These are phyloP conservation scores for Chromobotia macracanthus DNA, from an alignment of 2,797 vertebrate genomes.

Conservation along the genomic window DNA sequence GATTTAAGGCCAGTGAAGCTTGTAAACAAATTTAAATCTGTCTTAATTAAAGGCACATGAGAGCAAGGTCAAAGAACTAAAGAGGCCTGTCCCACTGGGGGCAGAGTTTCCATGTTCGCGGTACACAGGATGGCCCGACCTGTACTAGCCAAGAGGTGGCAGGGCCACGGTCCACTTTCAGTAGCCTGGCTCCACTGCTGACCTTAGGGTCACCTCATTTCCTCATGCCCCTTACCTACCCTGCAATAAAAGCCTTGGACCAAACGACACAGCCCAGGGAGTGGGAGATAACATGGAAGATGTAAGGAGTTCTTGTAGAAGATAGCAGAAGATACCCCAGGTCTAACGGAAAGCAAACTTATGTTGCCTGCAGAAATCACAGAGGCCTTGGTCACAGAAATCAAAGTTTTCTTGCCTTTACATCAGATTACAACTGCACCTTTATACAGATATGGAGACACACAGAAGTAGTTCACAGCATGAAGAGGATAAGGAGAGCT, in stretches of 20 bases:
- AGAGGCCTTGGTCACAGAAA: neutral
- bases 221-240: constrained; percentile 82
- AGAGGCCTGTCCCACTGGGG: constrained; percentile 58
- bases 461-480: neutral
- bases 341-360: constrained; percentile 61
- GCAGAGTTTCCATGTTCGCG: constrained; percentile 45
- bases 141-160: constrained; percentile 53
- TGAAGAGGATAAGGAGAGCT: constrained; percentile 40
- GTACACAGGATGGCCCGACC: constrained; percentile 57
- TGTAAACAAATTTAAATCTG: constrained; percentile 83
- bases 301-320: constrained; percentile 42
- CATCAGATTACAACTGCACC: neutral
- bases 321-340: constrained; percentile 55
- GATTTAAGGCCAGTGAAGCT: constrained; percentile 81
- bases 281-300: constrained; percentile 73
- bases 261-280: constrained; percentile 70
- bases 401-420: constrained; percentile 7
- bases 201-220: constrained; percentile 84
- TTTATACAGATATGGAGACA: neutral
- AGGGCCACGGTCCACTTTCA: constrained; percentile 67
- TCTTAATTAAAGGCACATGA: constrained; percentile 81
- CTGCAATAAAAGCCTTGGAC: constrained; percentile 76
- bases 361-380: constrained; percentile 51
- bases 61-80: constrained; percentile 69
- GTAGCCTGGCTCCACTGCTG: constrained; percentile 74